Evolutionary conservation across 2,113 vertebrate species (phyloP).

Genomic region (Eolophus roseicapilla): DNA sequence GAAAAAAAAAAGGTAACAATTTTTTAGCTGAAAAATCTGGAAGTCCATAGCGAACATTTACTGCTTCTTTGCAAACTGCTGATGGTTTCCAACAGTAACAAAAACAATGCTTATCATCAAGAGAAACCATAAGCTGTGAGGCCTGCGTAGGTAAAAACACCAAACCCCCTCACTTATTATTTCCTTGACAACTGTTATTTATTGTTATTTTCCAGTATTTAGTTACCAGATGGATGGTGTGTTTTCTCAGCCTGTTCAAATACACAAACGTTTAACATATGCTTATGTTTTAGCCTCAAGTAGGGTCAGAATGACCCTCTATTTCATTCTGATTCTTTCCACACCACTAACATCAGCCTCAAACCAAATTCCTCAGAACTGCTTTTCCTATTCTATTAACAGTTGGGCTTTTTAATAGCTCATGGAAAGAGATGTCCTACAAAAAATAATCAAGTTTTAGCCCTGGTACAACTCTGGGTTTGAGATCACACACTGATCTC

Average conservation of each 20-base stretch:
- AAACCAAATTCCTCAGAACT: not conserved
- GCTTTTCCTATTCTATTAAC: not conserved
- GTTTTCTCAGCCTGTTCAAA: not conserved
- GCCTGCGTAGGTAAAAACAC: not conserved
- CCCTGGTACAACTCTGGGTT: not conserved
- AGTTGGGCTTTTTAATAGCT: not conserved
- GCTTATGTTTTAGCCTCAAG: not conserved
- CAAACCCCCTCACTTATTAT: not conserved
- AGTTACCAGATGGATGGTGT: constrained; percentile 5
- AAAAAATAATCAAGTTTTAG: not conserved
- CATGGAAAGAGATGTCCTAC: not conserved
- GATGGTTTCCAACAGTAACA: not conserved
- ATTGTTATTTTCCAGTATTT: not conserved
- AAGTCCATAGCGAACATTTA: not conserved
- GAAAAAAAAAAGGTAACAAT: not conserved
- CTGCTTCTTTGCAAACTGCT: not conserved
- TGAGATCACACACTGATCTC: not conserved
- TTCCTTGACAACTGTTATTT: constrained; percentile 17
- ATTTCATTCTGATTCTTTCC: not conserved
- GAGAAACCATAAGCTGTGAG: not conserved
- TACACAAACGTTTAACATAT: not conserved
- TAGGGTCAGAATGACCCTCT: not conserved
- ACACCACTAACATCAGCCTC: not conserved
- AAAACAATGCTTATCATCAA: not conserved
- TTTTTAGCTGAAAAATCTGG: not conserved